Percentiles rank a stretch among this genome's conserved stretches.
Evolutionary conservation across 2,797 vertebrate species (phyloP).

Genomic region (Leptatherina wallacei): DNA sequence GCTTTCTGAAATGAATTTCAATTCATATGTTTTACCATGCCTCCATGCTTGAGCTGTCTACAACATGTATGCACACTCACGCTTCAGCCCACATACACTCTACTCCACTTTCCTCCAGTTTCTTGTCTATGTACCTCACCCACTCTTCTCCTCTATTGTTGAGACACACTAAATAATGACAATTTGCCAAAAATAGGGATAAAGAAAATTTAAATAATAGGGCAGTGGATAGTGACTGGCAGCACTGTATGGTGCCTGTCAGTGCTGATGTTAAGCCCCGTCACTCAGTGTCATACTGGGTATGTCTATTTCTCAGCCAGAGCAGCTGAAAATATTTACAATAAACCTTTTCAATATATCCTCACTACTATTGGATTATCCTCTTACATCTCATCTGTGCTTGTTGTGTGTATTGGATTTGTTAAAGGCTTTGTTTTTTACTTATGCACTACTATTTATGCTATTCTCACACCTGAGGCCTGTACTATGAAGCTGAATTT

Average conservation of each 20-base stretch:
- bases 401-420: background rate
- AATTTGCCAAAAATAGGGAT: slow-evolving; percentile 59
- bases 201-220: slow-evolving; percentile 65
- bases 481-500: no score
- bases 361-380: background rate
- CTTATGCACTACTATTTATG: background rate
- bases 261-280: slow-evolving; percentile 64
- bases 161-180: slow-evolving; percentile 43
- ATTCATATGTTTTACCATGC: background rate
- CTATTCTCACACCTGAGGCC: accelerated
- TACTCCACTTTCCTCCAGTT: background rate
- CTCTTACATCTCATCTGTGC: background rate
- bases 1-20: background rate
- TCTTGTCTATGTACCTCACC: slow-evolving; percentile 6
- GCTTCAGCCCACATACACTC: background rate
- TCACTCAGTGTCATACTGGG: slow-evolving; percentile 69
- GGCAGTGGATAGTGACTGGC: slow-evolving; percentile 62
- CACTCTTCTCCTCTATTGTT: slow-evolving; percentile 22
- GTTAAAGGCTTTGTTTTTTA: background rate
- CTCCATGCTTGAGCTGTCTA: background rate
- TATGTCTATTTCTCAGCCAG: slow-evolving; percentile 45
- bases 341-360: slow-evolving; percentile 16
- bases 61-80: background rate
- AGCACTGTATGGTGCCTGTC: slow-evolving; percentile 57
- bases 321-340: slow-evolving; percentile 29